phyloP scores from a whole-genome alignment of 2,113 vertebrate genomes.

The Gavialis gangeticus region DNA sequence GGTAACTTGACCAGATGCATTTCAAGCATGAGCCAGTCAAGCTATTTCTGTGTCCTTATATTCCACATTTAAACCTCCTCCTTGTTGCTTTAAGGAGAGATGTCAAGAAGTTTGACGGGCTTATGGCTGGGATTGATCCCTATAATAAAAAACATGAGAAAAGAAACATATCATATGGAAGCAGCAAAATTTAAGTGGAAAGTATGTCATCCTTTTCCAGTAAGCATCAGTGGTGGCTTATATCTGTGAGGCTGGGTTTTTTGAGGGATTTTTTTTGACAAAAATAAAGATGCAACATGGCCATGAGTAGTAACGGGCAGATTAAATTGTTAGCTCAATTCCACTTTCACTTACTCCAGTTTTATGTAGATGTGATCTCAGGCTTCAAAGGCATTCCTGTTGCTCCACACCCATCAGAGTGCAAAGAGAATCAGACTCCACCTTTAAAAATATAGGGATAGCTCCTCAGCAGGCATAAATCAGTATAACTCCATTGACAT shows the following conservation, averaged over 20 bases:
- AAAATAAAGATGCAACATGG: not conserved
- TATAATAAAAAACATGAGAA: not conserved
- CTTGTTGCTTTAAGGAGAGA: not conserved
- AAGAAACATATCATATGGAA: not conserved
- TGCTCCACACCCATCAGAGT: not conserved
- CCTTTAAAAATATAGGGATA: not conserved
- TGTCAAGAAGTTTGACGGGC: accelerated
- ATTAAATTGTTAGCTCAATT: not conserved
- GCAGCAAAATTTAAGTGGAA: not conserved
- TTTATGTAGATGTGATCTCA: not conserved
- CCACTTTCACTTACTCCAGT: not conserved
- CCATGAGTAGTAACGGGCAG: not conserved
- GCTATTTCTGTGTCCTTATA: not conserved
- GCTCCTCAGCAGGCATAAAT: not conserved
- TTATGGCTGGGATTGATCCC: not conserved
- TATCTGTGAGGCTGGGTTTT: not conserved
- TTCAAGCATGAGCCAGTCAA: not conserved
- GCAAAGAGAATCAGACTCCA: not conserved
- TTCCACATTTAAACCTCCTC: not conserved
- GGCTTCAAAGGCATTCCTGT: not conserved
- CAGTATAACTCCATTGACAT: not conserved
- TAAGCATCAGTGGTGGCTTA: not conserved
- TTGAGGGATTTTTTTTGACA: not conserved
- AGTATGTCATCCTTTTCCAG: not conserved
- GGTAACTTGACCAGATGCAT: not conserved